A percentile compares a stretch with the other conserved stretches of the same genome.
Conservation (phyloP, 2,888 invertebrate genomes). For the Sclerodermus sp. region DNA sequence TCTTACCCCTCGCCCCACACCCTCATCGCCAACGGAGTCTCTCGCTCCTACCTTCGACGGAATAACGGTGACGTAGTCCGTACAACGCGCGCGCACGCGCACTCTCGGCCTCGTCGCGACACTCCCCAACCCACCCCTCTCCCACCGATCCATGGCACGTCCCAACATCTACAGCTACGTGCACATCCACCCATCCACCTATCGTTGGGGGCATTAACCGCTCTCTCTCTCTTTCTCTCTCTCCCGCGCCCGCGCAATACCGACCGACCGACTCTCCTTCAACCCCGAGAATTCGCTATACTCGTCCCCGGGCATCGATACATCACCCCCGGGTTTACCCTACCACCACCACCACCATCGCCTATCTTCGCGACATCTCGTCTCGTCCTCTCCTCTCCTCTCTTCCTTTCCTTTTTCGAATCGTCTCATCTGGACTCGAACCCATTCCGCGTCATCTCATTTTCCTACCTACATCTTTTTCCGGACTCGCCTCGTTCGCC, state of each 20-base stretch:
- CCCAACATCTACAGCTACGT: too few relatives aligned
- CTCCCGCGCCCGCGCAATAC: conserved; percentile 17
- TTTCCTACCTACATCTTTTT: too few relatives aligned
- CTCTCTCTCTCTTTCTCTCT: conserved; percentile 25
- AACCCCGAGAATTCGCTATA: conserved; percentile 45
- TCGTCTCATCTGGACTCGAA: too few relatives aligned
- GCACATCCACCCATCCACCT: too few relatives aligned
- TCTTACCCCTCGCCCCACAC: conserved; percentile 3
- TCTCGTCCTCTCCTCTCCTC: too few relatives aligned
- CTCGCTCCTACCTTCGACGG: conserved; percentile 22
- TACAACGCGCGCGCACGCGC: conserved; percentile 45
- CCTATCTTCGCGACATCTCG: too few relatives aligned
- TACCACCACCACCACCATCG: too few relatives aligned
- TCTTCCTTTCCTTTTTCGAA: too few relatives aligned
- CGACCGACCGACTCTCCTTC: conserved; percentile 24
- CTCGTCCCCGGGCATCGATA: conserved; percentile 34
- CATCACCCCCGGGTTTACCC: too few relatives aligned
- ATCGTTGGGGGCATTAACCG: conserved; percentile 53
- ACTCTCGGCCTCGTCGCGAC: conserved; percentile 26
- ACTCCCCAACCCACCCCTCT: conserved; percentile 19
- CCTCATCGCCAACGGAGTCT: not conserved
- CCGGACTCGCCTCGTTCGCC: too few relatives aligned
- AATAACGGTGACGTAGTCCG: conserved; percentile 56
- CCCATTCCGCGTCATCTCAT: too few relatives aligned
- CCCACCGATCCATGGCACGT: conserved; percentile 16